Evolutionary conservation across 37 sponge, comb jelly and placozoan genomes (phyloP).

Genomic region (Halichondria panicea): DNA sequence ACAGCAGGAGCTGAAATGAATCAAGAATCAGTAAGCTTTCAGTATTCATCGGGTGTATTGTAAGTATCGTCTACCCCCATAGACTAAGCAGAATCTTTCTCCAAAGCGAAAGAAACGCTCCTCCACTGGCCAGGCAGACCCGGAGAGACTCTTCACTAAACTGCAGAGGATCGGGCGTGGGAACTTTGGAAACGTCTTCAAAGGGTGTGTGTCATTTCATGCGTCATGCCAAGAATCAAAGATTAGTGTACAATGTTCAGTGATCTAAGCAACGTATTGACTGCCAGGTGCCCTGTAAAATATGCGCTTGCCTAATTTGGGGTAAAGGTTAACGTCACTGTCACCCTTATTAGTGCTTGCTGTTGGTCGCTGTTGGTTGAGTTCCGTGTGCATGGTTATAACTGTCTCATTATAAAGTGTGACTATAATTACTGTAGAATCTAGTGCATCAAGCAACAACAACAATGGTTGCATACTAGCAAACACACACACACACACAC

Average conservation of each 20-base stretch:
- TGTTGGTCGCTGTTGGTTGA: background rate
- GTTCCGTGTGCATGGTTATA: no score
- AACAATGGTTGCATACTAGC: no score
- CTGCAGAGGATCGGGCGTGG: constrained; percentile 87
- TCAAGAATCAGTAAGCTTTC: no score
- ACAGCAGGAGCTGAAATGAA: no score
- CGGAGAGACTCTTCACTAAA: constrained; percentile 82
- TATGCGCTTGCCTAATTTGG: background rate
- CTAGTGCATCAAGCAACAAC: no score
- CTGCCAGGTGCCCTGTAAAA: background rate
- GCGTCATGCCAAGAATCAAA: no score
- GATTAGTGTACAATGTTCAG: background rate
- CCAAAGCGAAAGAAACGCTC: background rate
- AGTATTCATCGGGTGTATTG: no score
- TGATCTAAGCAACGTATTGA: background rate
- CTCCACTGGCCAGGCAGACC: constrained; percentile 42
- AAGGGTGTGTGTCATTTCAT: constrained; percentile 66
- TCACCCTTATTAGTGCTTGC: background rate
- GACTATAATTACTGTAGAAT: no score
- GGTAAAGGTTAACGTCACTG: background rate
- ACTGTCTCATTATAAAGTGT: background rate
- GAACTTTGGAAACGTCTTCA: constrained; percentile 90
- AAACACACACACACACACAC: no score
- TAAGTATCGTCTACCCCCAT: no score
- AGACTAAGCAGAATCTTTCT: no score